Evolutionary conservation across 2,113 vertebrate species (phyloP).

Genomic region (Pachyramphus minor): DNA sequence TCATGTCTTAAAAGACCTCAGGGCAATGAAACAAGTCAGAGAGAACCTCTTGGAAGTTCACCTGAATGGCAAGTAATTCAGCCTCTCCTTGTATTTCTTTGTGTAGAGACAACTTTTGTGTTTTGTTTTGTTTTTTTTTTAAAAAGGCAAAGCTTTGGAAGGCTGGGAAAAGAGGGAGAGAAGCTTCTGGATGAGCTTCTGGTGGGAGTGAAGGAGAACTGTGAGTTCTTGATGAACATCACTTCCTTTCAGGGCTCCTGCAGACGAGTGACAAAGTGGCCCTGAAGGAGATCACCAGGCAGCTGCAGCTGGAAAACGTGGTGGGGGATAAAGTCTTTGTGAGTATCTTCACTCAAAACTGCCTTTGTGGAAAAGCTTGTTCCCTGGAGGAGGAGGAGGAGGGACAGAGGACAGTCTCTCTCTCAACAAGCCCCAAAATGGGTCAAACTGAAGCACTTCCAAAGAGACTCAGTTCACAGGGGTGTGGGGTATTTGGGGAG

Average conservation of each 20-base stretch:
- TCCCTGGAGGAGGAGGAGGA: neutral
- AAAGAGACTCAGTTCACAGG: neutral
- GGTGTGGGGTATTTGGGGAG: neutral
- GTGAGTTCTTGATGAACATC: neutral
- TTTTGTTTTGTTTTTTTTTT: too few relatives aligned
- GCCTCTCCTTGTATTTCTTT: neutral
- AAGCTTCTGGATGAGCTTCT: neutral
- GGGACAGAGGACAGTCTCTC: neutral
- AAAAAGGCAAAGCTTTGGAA: neutral
- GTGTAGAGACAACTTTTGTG: accelerated
- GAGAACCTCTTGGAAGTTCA: conserved; percentile 87
- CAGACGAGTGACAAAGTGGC: conserved; percentile 91
- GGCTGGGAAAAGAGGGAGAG: neutral
- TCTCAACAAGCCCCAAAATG: too few relatives aligned
- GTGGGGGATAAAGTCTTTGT: conserved; percentile 98
- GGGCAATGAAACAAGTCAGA: conserved; percentile 71
- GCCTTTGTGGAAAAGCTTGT: neutral
- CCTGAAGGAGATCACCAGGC: conserved; percentile 93
- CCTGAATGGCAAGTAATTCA: conserved; percentile 82
- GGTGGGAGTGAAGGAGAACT: neutral
- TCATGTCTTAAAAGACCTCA: conserved; percentile 83
- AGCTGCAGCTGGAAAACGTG: conserved; percentile 92
- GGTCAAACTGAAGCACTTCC: neutral
- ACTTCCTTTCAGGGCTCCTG: conserved; percentile 80
- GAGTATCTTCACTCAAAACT: conserved; percentile 44